Percentiles rank a stretch among this genome's conserved stretches.
phyloP scores from a whole-genome alignment of 2,888 invertebrate species.

The Oligia latruncula region DNA sequence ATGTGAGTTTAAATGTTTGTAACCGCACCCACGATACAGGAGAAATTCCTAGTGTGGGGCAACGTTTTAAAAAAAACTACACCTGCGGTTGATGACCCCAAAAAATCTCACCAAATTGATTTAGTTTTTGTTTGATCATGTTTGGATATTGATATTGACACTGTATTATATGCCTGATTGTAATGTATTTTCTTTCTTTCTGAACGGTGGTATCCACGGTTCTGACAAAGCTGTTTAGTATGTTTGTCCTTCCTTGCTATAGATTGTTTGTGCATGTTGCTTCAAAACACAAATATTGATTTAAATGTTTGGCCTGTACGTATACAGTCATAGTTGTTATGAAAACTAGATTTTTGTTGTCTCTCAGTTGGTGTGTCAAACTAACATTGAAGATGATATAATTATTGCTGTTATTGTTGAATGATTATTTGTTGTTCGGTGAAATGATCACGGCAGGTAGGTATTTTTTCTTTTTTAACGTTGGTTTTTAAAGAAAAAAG shows the following conservation, averaged over 20 bases:
- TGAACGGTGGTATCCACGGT: background rate
- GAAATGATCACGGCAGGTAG: background rate
- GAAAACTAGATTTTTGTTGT: constrained; percentile 6
- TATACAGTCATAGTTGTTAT: background rate
- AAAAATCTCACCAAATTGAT: too few relatives aligned
- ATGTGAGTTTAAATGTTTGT: too few relatives aligned
- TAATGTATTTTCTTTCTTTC: background rate
- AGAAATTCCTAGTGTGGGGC: too few relatives aligned
- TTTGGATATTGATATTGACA: background rate
- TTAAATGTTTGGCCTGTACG: background rate
- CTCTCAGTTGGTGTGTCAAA: background rate
- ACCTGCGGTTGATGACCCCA: too few relatives aligned
- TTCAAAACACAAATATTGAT: constrained; percentile 11
- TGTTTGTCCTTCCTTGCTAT: background rate
- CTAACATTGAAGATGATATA: background rate
- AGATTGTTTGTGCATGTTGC: background rate
- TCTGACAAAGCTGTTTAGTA: background rate
- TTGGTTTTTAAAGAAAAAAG: background rate
- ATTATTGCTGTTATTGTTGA: background rate
- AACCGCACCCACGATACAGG: too few relatives aligned
- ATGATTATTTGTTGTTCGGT: background rate
- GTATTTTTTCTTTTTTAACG: background rate
- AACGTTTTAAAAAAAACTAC: too few relatives aligned
- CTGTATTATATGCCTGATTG: background rate
- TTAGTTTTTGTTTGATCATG: too few relatives aligned